Base-by-base conservation (phyloP, 2,113 vertebrate genomes). In the Apistogramma diplotaenia region DNA sequence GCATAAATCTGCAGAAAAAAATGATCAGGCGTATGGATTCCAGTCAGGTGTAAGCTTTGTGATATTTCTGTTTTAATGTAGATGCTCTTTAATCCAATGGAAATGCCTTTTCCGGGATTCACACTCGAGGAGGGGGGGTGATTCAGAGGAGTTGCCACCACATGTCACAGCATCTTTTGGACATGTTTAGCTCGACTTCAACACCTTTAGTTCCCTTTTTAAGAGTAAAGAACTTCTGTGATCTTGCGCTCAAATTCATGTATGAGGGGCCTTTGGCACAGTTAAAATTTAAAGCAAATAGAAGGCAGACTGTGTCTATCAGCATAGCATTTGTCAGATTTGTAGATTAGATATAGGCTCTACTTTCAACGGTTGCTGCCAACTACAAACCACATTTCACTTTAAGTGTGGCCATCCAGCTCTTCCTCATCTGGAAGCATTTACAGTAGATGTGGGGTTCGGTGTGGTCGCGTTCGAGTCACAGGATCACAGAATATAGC, bases 381-480 rank as follows among this genome's bases (percentile, higher is more conserved):
- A 4, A 33, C 35, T 27, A 27, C 21, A 35, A 67, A 73, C 49
- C 9, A 4, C 27, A 49, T 49, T 67, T 67, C 27, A 65, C 8
- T 43, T 57, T 13, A 59, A 76, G 53, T 73, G 27, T 33, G 54
- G 21, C 71, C 84, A 15, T 65, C 74, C 57, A 80, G 78, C 35
- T 81, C 18, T 23, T 76, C 51, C 54, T 84, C 33, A 18, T 19
- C 31, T 73, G 19, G 40, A 74, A 65, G 75, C 16, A n/a, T 72
- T 72, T 40, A 18, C 61, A 31, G 67, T 15, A 8, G 43, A 78
- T 33, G 3, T 55, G 46, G 11, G 59, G 16, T 43, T 43, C 43
- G 37, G 54, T 51, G 85, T 29, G 65, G 74, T 84, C 74, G 87
- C 51, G 80, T 82, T 79, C 58, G 76, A 73, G 81, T 49, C 62